A percentile compares a stretch with the other conserved stretches of the same genome.
These are phyloP conservation scores for Dicycla oo DNA, from an alignment of 2,888 invertebrate genomes.

Conservation along the genomic window DNA sequence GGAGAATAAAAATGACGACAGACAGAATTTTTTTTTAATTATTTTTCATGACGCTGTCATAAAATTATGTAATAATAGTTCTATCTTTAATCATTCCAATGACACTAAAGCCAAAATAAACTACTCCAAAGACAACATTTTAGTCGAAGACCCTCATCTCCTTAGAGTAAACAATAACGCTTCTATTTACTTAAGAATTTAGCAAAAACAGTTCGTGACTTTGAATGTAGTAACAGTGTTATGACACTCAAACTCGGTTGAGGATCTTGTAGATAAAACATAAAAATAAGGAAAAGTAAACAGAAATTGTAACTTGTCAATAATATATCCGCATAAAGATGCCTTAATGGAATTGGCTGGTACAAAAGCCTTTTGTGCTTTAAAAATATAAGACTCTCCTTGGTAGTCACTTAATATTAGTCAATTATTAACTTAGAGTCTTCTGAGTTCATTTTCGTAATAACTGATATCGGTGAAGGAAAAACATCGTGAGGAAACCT, in stretches of 20 bases:
- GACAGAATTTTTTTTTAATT: not conserved
- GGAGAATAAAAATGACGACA: too few species aligned
- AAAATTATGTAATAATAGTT: not conserved
- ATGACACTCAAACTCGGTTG: slow-evolving; percentile 51
- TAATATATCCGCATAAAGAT: slow-evolving; percentile 22
- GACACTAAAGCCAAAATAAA: not conserved
- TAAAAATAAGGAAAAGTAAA: slow-evolving; percentile 38
- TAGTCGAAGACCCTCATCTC: not conserved
- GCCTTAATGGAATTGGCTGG: slow-evolving; percentile 28
- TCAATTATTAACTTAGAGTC: not conserved
- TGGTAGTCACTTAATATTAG: not conserved
- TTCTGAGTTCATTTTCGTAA: too few species aligned
- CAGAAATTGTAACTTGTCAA: slow-evolving; percentile 27
- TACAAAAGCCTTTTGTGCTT: not conserved
- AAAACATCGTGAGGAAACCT: too few species aligned
- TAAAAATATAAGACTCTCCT: not conserved
- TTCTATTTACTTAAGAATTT: slow-evolving; percentile 66
- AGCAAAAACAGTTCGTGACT: slow-evolving; percentile 67
- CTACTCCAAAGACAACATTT: not conserved
- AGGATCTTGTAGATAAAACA: slow-evolving; percentile 32
- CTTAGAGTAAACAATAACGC: slow-evolving; percentile 51
- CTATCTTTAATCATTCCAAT: not conserved
- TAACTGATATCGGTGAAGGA: too few species aligned
- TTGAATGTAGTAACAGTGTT: slow-evolving; percentile 63
- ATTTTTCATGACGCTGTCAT: not conserved